Percentiles rank a stretch among this genome's conserved stretches.
Evolutionary conservation across 2,113 vertebrate genomes (phyloP).

Genomic region (Hippocampus abdominalis): DNA sequence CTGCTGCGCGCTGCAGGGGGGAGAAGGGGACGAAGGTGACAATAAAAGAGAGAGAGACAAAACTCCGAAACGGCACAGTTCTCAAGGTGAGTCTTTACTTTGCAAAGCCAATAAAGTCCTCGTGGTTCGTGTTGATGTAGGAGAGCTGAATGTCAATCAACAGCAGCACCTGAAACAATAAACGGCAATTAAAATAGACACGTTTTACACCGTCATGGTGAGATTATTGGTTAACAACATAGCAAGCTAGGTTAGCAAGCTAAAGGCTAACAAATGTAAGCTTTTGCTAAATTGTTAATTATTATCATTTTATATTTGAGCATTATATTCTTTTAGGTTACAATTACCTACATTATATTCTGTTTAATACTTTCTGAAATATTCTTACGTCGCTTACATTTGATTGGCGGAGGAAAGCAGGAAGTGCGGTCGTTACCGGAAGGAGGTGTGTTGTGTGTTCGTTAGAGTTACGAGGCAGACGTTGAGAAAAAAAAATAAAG

Average conservation of each 20-base stretch:
- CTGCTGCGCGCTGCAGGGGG: slow-evolving; percentile 83
- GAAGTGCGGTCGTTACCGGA: too few relatives aligned
- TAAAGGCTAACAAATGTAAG: neutral
- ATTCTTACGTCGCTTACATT: too few relatives aligned
- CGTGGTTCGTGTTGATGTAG: slow-evolving; percentile 92
- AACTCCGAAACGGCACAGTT: neutral
- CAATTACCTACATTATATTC: too few relatives aligned
- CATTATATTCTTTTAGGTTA: too few relatives aligned
- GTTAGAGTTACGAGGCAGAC: too few relatives aligned
- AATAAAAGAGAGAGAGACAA: neutral
- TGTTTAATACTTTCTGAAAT: too few relatives aligned
- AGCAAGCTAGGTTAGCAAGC: neutral
- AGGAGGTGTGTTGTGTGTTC: too few relatives aligned
- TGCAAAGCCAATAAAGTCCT: slow-evolving; percentile 93
- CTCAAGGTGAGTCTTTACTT: slow-evolving; percentile 72
- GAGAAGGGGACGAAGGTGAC: slow-evolving; percentile 10
- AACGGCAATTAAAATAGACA: neutral
- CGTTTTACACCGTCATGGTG: neutral
- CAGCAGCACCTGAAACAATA: slow-evolving; percentile 76
- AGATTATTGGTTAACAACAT: neutral
- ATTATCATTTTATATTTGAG: too few relatives aligned
- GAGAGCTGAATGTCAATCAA: slow-evolving; percentile 90
- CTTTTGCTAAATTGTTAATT: too few relatives aligned
- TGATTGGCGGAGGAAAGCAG: too few relatives aligned
- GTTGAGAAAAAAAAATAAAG: too few relatives aligned